Conservation (phyloP, 1,140 invertebrate species). For the Aphidius ervi region DNA sequence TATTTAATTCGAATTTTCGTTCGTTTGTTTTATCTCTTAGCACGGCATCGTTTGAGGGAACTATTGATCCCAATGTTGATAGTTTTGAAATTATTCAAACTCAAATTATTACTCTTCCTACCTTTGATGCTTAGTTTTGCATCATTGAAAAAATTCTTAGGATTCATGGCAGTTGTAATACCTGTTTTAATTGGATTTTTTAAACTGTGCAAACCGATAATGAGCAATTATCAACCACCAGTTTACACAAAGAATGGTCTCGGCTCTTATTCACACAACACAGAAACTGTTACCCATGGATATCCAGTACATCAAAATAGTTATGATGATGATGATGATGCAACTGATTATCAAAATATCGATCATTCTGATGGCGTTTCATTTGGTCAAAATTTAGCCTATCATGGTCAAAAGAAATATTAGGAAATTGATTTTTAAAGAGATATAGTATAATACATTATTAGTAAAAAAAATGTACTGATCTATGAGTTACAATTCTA, state of each 20-base stretch:
- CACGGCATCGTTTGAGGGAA: slow-evolving; percentile 72
- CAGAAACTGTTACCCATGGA: slow-evolving; percentile 40
- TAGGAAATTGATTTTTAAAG: background rate
- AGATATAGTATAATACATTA: too few species aligned
- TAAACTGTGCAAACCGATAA: slow-evolving; percentile 65
- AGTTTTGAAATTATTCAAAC: slow-evolving; percentile 77
- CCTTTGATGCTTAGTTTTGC: slow-evolving; percentile 75
- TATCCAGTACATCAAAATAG: slow-evolving; percentile 17
- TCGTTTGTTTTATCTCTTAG: slow-evolving; percentile 47
- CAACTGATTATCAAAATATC: slow-evolving; percentile 30
- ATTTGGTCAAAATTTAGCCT: slow-evolving; percentile 65
- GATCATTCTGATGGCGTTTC: slow-evolving; percentile 55
- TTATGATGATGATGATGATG: slow-evolving; percentile 25
- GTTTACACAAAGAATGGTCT: slow-evolving; percentile 56
- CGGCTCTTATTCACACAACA: slow-evolving; percentile 49
- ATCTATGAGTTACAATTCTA: too few species aligned
- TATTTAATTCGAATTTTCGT: too few species aligned
- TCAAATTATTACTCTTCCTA: slow-evolving; percentile 75
- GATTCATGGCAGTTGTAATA: slow-evolving; percentile 70
- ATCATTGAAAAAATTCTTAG: slow-evolving; percentile 78
- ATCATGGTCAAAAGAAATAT: slow-evolving; percentile 63
- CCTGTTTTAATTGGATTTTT: slow-evolving; percentile 76
- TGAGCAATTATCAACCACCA: slow-evolving; percentile 45
- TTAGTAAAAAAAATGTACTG: too few species aligned
- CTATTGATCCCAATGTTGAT: slow-evolving; percentile 77